These are phyloP conservation scores for Argyresthia albistria DNA, from an alignment of 2,888 invertebrate species.

Conservation along the genomic window DNA sequence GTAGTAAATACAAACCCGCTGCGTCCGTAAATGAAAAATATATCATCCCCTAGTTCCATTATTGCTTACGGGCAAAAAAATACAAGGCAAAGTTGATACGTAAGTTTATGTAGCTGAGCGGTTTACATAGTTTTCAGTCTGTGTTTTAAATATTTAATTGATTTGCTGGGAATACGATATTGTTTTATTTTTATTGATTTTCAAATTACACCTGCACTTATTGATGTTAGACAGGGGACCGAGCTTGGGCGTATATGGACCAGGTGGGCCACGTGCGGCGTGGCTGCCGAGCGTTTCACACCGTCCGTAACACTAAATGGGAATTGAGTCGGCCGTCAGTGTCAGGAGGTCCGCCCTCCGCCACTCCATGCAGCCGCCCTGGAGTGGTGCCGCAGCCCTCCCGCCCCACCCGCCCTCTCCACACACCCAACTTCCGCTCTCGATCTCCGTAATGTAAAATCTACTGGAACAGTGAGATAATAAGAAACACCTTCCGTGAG, in stretches of 20 bases:
- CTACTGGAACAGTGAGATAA: too few relatives aligned
- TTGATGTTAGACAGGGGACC: too few relatives aligned
- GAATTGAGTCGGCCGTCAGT: conserved; percentile 42
- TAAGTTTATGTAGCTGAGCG: too few relatives aligned
- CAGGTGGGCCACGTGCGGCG: conserved; percentile 19
- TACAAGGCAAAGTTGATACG: too few relatives aligned
- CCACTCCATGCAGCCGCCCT: conserved; percentile 15
- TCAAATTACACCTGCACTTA: too few relatives aligned
- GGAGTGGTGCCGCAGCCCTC: conserved; percentile 9
- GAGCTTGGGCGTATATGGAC: conserved; percentile 21
- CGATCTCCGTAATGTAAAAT: too few relatives aligned
- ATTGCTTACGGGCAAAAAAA: conserved; percentile 17
- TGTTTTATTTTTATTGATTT: too few relatives aligned
- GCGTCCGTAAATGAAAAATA: conserved; percentile 49
- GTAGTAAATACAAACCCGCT: conserved; percentile 47
- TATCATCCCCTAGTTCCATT: conserved; percentile 60
- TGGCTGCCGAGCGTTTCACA: conserved; percentile 24
- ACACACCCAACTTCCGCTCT: neutral
- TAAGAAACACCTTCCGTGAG: conserved; percentile 14
- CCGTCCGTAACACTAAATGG: conserved; percentile 47
- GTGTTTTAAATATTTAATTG: neutral
- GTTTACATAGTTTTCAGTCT: too few relatives aligned
- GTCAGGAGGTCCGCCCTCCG: conserved; percentile 33
- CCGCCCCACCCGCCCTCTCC: conserved; percentile 14
- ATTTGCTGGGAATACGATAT: neutral